Evolutionary conservation across 2,888 invertebrate species (phyloP), one percentile per base, ranked within the genome.

Genomic region (Metallyticus violacea): DNA sequence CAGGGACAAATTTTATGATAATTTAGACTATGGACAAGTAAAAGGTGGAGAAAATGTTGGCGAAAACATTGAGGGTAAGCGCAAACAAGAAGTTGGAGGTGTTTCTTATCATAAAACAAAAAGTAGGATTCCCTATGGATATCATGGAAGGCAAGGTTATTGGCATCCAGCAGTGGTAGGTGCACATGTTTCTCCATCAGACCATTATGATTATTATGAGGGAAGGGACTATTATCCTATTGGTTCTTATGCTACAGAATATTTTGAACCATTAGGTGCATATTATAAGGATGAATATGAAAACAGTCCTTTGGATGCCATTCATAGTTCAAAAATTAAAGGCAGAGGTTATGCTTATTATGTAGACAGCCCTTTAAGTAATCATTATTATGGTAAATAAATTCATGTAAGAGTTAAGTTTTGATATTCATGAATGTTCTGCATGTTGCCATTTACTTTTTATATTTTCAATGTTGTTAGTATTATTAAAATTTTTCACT

Each of bases 11-110:
- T 88, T 83, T 28, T 77, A 79, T 77, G 82, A 87, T 7, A 86
- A 88, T 27, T 22, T 77, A 6, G 86, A 79, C 26, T 88, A 87
- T 30, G 86, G 86, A n/a, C 83, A 85, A 2, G 83, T 79, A 22
- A 79, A 27, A 3, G 82, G 86, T 28, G 87, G 84, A 15, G 76
- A 84, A 62, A 29, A 77, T 22, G 85, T 80, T 26, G 85, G 85
- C 7, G 26, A 26, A 77, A 86, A 83, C 1, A 26, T 84, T 5
- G 83, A 86, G 7, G 86, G 76, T 1, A 85, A 81, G 2, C 81
- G 40, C 7, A 78, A 81, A 26, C 26, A 86, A 27, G 62, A 81
- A 26, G 80, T 40, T 1, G 84, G 76, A 15, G 22, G 76, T 26
- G 27, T 62, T 26, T 83, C 62, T 79, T 76, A 83, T 6, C 30